Evolutionary conservation across 2,797 vertebrate genomes (phyloP), one percentile per base, ranked within the genome.

Genomic region (Falco concolor): DNA sequence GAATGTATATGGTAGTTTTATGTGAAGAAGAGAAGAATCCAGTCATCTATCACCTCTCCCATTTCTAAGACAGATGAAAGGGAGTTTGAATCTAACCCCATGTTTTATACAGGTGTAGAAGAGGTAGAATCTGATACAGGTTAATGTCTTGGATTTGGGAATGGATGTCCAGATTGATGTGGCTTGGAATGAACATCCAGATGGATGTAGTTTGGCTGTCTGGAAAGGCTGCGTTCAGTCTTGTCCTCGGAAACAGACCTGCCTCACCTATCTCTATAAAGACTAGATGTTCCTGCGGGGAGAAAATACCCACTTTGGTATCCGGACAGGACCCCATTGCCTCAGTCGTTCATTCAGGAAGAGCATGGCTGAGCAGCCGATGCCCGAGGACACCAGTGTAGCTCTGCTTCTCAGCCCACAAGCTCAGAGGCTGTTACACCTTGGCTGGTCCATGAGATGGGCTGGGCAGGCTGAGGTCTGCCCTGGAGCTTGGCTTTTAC

Each of bases 371-470:
- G 52, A 85, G 32, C 16, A 75, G 19, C 6, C n/a, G 53, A 11
- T 6, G 27, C 4, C 38, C 0, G 0, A 63, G 67, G 32, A 24
- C 50, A 34, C 7, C 20, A 40, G 21, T 0, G 14, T 12, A 36
- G 36, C 56, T 17, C 20, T 25, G 42, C 7, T 68, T 59, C 53
- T 42, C 69, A 38, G 32, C 9, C 59, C 21, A 6, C 27, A 38
- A 57, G 20, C 49, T 67, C 45, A n/a, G 70, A 87, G 38, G 27
- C 40, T 54, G 22, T 47, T 36, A 61, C 88, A 69, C 16, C 32
- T 78, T 1, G 38, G 16, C 25, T 56, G 74, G 13, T 34, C 34
- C 38, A 14, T 28, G 18, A 61, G 50, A 22, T 4, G 13, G 47
- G 16, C 49, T 74, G 69, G 30, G 30, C 8, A 65, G 13, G 19